Evolutionary conservation across 1,140 invertebrate species (phyloP), one percentile per base, ranked within the genome.

Genomic region (Heliconius eleuchia): DNA sequence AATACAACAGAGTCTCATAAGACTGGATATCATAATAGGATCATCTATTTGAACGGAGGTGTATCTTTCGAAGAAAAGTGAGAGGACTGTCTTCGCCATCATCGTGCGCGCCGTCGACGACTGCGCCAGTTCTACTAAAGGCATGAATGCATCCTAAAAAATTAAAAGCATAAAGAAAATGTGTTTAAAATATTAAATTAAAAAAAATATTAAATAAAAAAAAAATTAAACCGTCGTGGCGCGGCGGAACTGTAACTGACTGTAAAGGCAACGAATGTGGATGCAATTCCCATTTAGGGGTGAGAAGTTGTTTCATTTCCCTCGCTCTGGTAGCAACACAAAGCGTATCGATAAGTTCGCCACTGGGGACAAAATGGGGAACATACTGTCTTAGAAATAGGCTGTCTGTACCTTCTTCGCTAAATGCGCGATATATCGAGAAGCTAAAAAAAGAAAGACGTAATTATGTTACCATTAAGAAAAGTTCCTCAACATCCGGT

Each of bases 91-190:
- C 93, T 98, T 99, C 83, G 97, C 98, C 60, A 98, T 97, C 84
- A 98, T 96, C 0, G 98, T 96, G 91, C 97, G 97, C 3, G 97
- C 95, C 72, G 95, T 96, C 82, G 98, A 97, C 82, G 97, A 97
- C 84, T 98, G 97, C 84, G 99, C 98, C 83, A 99, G 95, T 92
- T 99, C 98, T 72, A 99, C 95, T 66, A 99, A 95, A 2, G 98
- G 98, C 86, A 99, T 95, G 88, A 99, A 98, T 84, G 98, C 97
- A 76, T 98, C 98, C 97, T 97, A 87, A 71, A 95, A 94, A 85
- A 83, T 9, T 3, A 66, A 66, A 66, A 66, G 23, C 18, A 19
- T 13, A 52, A 18, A 52, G 16, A 50, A 18, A 50, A 52, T 19
- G 50, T 18, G 50, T 52, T 19, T 52, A 52, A 23, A 23, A 23